These are phyloP conservation scores for Lepidurus packardi DNA, from an alignment of 1,140 invertebrate genomes.

Conservation along the genomic window DNA sequence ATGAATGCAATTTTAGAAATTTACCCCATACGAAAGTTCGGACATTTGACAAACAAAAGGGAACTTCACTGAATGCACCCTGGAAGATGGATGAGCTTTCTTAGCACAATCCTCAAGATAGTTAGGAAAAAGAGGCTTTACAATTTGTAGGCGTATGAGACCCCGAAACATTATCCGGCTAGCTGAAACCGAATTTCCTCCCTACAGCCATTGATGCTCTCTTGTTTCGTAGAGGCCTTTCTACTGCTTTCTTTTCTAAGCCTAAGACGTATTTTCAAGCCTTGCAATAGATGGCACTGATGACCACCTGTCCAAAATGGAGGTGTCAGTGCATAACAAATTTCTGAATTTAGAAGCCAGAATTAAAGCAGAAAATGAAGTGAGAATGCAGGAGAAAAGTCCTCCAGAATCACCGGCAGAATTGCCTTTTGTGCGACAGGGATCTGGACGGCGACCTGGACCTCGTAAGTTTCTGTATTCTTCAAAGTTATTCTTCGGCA, in stretches of 20 bases:
- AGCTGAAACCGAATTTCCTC: background rate
- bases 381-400: slow-evolving; percentile 25
- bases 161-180: background rate
- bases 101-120: background rate
- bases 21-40: background rate
- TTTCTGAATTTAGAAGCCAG: slow-evolving; percentile 31
- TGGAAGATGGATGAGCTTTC: background rate
- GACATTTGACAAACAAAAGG: background rate
- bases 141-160: background rate
- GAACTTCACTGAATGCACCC: background rate
- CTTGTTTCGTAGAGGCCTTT: background rate
- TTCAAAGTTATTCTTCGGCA: background rate
- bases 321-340: slow-evolving; percentile 24
- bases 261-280: background rate
- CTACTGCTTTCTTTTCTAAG: background rate
- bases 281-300: background rate
- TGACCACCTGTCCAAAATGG: slow-evolving; percentile 21
- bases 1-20: background rate
- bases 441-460: slow-evolving; percentile 33
- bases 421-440: slow-evolving; percentile 32
- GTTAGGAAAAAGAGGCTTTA: background rate
- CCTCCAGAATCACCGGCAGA: slow-evolving; percentile 24
- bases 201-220: background rate
- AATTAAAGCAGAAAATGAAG: slow-evolving; percentile 32
- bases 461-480: slow-evolving; percentile 26